phyloP scores from a whole-genome alignment of 2,113 vertebrate genomes.

The Ammodytes dubius region DNA sequence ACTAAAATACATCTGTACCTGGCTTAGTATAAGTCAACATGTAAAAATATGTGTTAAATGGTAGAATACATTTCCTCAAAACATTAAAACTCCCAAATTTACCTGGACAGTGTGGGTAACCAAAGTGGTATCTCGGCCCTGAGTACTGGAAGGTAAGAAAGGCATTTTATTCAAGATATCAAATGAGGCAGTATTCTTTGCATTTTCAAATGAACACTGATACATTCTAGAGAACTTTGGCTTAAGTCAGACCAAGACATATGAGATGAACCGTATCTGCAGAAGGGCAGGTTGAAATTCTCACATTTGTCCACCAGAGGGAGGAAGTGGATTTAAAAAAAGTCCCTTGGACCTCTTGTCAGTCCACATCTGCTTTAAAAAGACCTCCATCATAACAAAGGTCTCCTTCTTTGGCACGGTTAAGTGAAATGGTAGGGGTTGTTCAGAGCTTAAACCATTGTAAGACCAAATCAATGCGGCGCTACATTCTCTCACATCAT shows the following conservation, averaged over 20 bases:
- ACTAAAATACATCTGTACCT: neutral
- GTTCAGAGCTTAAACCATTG: neutral
- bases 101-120: neutral
- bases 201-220: neutral
- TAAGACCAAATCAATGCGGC: neutral
- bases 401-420: conserved; percentile 32
- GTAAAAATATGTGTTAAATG: neutral
- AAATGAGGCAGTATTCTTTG: neutral
- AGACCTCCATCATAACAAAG: neutral
- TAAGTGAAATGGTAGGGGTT: neutral
- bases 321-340: conserved; percentile 51
- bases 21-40: neutral
- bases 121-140: neutral
- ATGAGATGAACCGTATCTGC: neutral
- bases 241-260: neutral
- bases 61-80: neutral
- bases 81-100: neutral
- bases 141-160: neutral
- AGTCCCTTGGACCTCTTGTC: conserved; percentile 1
- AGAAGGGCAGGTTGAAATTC: conserved; percentile 29
- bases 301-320: conserved; percentile 67
- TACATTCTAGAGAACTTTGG: neutral
- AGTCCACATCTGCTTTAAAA: neutral
- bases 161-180: neutral
- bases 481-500: neutral